Conservation (phyloP, 1,140 invertebrate genomes). For the Meloidogyne floridensis region DNA sequence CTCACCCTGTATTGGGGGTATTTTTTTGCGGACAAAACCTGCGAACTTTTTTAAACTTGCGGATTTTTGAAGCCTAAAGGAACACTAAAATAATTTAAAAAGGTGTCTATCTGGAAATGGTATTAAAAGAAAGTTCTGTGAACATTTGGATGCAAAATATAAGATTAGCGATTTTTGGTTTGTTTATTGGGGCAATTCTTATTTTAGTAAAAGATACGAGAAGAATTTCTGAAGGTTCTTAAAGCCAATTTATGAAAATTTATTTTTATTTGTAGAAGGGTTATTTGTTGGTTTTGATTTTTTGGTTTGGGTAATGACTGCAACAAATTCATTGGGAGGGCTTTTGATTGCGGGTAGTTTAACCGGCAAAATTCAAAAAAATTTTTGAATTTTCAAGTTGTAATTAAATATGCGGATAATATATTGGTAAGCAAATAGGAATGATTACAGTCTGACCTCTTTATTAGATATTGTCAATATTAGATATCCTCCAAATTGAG, state of each 20-base stretch:
- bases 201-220: constrained; percentile 56
- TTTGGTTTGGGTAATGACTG: constrained; percentile 80
- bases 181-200: constrained; percentile 50
- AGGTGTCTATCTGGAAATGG: constrained; percentile 64
- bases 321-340: constrained; percentile 83
- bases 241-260: neutral
- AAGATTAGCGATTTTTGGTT: constrained; percentile 56
- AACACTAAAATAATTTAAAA: neutral
- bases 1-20: no score
- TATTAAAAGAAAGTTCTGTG: constrained; percentile 48
- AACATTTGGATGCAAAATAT: constrained; percentile 64
- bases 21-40: no score
- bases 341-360: constrained; percentile 73
- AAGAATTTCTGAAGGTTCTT: constrained; percentile 47
- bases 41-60: no score
- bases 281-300: constrained; percentile 76
- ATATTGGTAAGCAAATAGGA: constrained; percentile 71
- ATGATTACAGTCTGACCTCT: neutral
- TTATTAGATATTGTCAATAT: no score
- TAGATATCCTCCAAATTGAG: no score
- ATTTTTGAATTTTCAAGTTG: constrained; percentile 73
- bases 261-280: constrained; percentile 48
- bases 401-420: constrained; percentile 95
- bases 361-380: no score
- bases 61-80: no score